Evolutionary conservation across 2,113 vertebrate species (phyloP), one percentile per base, ranked within the genome.

Genomic region (Clarias batrachus): DNA sequence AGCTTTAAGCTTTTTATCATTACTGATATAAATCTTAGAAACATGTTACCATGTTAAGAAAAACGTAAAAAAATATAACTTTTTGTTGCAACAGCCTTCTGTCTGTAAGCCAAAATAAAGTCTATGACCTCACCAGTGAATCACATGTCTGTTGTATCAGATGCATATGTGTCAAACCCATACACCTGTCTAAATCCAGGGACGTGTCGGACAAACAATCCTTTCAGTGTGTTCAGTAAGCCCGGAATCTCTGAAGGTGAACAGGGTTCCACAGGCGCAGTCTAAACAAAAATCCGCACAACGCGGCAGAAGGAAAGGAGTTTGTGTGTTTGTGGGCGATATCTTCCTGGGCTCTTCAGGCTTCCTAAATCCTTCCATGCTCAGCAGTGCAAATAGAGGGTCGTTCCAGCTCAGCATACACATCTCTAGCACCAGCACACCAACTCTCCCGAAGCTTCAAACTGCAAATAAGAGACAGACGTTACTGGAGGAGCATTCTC

Each of bases 391-490:
- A 79, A 82, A 25, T 23, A 74, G 52, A 41, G 52, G 52, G 73
- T 83, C 37, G 70, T 89, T 85, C 74, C 62, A 85, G 73, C 88
- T 82, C 82, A 85, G 78, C 74, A 62, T 30, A 52, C 52, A 27
- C 27, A 12, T 13, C 66, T 56, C 70, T 85, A 78, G 78, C 25
- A 82, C 77, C 48, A 48, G 7, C 62, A 65, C 78, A 30, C 52
- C 66, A 48, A 37, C 23, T 19, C 8, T 65, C 3, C 4, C 3
- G 12, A 62, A 33, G 82, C 74, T 23, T 87, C 59, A 25, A 65
- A 66, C 54, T 1, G 11, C 86, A 65, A 23, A 78, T 86, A 30
- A 86, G 62, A 52, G 30, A 21, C 56, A 76, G 57, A 77, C 30
- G 57, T 48, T 62, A 63, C 52, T 41, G 78, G 56, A 79, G 48